Conservation (phyloP, 2,888 invertebrate genomes). For the Anarsia innoxiella region DNA sequence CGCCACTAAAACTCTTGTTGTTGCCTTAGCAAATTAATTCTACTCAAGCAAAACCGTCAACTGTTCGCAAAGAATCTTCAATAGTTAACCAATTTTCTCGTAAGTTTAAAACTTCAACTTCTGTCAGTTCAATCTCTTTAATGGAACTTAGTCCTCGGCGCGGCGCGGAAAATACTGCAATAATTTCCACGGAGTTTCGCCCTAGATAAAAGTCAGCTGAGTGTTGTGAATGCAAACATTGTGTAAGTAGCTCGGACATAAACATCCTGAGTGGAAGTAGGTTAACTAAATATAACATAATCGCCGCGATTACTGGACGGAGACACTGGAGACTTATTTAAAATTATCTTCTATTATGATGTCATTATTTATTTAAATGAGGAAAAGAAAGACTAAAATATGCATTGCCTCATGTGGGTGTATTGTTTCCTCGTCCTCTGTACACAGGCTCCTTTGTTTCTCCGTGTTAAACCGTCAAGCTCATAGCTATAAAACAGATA, state of each 20-base stretch:
- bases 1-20: conserved; percentile 18
- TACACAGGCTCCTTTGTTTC: conserved; percentile 31
- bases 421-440: conserved; percentile 46
- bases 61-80: background rate
- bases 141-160: conserved; percentile 40
- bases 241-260: conserved; percentile 39
- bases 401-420: conserved; percentile 46
- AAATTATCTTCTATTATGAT: conserved; percentile 5
- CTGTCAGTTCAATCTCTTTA: conserved; percentile 30
- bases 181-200: conserved; percentile 37
- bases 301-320: conserved; percentile 30
- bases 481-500: conserved; percentile 36
- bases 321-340: too few relatives aligned
- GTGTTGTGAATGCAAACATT: conserved; percentile 58
- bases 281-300: conserved; percentile 51
- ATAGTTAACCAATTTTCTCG: conserved; percentile 10
- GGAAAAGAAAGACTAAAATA: too few relatives aligned
- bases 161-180: conserved; percentile 21
- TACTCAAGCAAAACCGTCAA: background rate
- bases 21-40: conserved; percentile 7
- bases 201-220: conserved; percentile 35
- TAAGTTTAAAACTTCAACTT: conserved; percentile 1
- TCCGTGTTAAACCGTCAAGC: conserved; percentile 22
- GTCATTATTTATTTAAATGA: conserved; percentile 9
- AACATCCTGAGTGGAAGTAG: conserved; percentile 60